Base-by-base conservation (phyloP, 1,140 invertebrate genomes). In the Brachionus rotundiformis region DNA sequence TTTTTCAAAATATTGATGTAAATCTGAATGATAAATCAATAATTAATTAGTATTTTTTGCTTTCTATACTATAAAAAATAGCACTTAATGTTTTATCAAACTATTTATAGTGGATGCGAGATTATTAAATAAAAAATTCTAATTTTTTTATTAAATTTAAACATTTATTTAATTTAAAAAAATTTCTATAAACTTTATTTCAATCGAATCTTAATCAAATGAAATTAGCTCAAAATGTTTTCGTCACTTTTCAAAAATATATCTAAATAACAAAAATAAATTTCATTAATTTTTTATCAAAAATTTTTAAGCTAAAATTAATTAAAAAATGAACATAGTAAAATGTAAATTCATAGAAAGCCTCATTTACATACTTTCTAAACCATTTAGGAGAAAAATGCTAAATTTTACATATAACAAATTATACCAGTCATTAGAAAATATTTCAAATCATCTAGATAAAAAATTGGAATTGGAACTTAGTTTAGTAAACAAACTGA, bases 201-300 rank as follows among this genome's bases (percentile, higher is more conserved):
- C 47, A 54, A 54, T 54, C 47, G 47, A 54, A 54, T 54, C 47
- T 16, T 19, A 25, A 19, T 54, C 23, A 54, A 54, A 54, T 19
- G 47, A 54, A 54, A 54, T 16, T 6, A 54, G 47, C 47, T 54
- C 47, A 54, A 49, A 49, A 54, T 54, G n/a, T 54, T 54, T 54
- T 25, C 47, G 47, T 54, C 1, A 23, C 47, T n/a, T 54, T 54
- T 54, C 47, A 54, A 54, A 19, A 54, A 54, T 10, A 54, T 7
- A 23, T 54, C 16, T 8, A 54, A 54, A 19, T 49, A 54, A 54
- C 47, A 54, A 54, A 54, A 54, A 19, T 19, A 54, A 54, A 54
- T 54, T 54, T 54, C 47, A 23, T 54, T 54, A 54, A 54, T 54
- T 54, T 54, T 54, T 54, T 54, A 54, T 54, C 47, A 54, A 54